Evolutionary conservation across 1,140 invertebrate genomes (phyloP).

Genomic region (Vanessa tameamea): DNA sequence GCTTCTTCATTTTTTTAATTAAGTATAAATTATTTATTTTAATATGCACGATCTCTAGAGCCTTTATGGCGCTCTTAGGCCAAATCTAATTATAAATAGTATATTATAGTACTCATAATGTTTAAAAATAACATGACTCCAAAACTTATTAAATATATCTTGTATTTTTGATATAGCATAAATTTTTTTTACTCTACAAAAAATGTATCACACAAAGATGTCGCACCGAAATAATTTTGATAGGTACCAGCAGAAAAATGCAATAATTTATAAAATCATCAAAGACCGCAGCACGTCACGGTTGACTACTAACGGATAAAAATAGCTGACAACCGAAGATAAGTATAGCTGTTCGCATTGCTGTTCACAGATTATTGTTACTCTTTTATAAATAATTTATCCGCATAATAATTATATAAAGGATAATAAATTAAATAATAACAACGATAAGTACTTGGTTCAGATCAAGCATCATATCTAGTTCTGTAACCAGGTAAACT

Average conservation of each 20-base stretch:
- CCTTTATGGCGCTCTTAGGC: not conserved
- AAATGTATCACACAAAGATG: not conserved
- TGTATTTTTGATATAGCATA: not conserved
- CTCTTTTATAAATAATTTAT: conserved; percentile 20
- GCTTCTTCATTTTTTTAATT: conserved; percentile 13
- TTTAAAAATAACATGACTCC: too few species aligned
- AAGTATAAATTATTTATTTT: too few species aligned
- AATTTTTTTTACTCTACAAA: not conserved
- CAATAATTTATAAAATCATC: conserved; percentile 6
- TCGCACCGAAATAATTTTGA: not conserved
- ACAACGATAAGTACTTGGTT: too few species aligned
- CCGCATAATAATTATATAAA: not conserved
- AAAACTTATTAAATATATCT: not conserved
- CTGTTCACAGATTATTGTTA: conserved; percentile 6
- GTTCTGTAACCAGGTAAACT: too few species aligned
- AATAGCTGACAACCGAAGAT: conserved; percentile 29
- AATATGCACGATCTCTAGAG: not conserved
- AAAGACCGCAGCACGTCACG: conserved; percentile 19
- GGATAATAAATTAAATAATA: too few species aligned
- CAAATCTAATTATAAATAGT: too few species aligned
- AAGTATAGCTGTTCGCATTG: conserved; percentile 20
- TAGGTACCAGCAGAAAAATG: not conserved
- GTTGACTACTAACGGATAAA: conserved; percentile 20
- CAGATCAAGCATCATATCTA: too few species aligned
- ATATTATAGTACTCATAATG: too few species aligned